A percentile compares a stretch with the other conserved stretches of the same genome.
These are phyloP conservation scores for Apeltes quadracus DNA, from an alignment of 2,113 vertebrate species.

Conservation along the genomic window DNA sequence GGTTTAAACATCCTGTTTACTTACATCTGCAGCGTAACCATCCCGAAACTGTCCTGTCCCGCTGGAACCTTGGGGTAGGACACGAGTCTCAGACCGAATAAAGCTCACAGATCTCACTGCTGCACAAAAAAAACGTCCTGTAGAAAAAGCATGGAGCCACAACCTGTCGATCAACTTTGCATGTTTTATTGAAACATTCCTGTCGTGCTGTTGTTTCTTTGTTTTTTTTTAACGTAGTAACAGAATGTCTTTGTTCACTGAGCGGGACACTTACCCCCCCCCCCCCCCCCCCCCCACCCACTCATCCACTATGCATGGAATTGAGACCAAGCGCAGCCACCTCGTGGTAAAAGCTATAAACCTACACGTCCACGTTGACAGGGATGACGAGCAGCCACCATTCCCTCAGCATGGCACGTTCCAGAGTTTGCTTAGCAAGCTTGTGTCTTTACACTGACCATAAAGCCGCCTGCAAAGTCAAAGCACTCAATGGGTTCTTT, in stretches of 20 bases:
- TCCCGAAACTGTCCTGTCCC: slow-evolving; percentile 64
- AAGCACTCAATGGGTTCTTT: slow-evolving; percentile 53
- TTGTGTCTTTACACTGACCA: slow-evolving; percentile 46
- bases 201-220: slow-evolving; percentile 33
- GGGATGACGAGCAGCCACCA: not conserved
- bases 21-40: slow-evolving; percentile 48
- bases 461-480: slow-evolving; percentile 60
- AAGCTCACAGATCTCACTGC: slow-evolving; percentile 22
- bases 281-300: no score
- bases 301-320: slow-evolving; percentile 8
- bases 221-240: slow-evolving; percentile 26
- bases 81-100: slow-evolving; percentile 33
- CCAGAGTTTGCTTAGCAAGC: slow-evolving; percentile 63
- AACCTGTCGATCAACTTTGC: slow-evolving; percentile 26
- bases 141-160: slow-evolving; percentile 31
- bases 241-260: slow-evolving; percentile 7
- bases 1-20: slow-evolving; percentile 49
- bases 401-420: slow-evolving; percentile 57
- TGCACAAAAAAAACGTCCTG: slow-evolving; percentile 15
- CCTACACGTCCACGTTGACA: slow-evolving; percentile 15
- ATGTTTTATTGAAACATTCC: slow-evolving; percentile 56
- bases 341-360: slow-evolving; percentile 33
- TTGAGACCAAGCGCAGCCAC: slow-evolving; percentile 39
- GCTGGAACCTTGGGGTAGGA: slow-evolving; percentile 66
- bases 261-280: not conserved